phyloP scores from a whole-genome alignment of 2,888 invertebrate genomes.

The Stegana nigrithorax region DNA sequence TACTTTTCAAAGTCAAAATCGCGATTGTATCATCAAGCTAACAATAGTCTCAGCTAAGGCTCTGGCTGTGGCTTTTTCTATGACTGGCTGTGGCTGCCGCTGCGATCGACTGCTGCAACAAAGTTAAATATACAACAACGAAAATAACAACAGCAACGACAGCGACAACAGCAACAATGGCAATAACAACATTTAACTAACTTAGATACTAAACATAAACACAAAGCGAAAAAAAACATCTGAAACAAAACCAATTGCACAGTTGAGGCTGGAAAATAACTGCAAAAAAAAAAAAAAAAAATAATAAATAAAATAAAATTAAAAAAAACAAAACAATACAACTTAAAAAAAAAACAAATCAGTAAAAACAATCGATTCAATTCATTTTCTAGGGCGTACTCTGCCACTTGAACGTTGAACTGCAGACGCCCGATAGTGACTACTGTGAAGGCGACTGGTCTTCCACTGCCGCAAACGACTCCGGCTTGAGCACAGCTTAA shows the following conservation, averaged over 20 bases:
- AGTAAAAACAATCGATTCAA: constrained; percentile 57
- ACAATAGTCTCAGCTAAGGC: constrained; percentile 23
- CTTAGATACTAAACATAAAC: constrained; percentile 7
- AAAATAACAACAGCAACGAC: neutral
- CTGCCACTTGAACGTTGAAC: constrained; percentile 68
- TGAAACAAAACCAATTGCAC: constrained; percentile 23
- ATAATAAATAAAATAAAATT: neutral
- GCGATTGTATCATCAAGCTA: constrained; percentile 60
- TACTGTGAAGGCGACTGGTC: constrained; percentile 59
- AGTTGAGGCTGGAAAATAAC: constrained; percentile 29
- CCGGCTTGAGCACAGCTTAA: neutral
- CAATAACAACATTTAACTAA: neutral
- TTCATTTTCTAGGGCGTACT: constrained; percentile 66
- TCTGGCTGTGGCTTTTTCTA: neutral
- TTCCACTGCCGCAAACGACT: constrained; percentile 29
- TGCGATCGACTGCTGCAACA: constrained; percentile 10
- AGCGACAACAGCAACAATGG: constrained; percentile 13
- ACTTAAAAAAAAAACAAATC: constrained; percentile 36
- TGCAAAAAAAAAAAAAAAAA: too few species aligned
- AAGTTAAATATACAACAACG: too few species aligned
- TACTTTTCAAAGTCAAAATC: constrained; percentile 62
- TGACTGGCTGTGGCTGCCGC: constrained; percentile 27
- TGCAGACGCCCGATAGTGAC: constrained; percentile 67
- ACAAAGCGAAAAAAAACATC: constrained; percentile 15
- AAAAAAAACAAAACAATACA: neutral